Evolutionary conservation across 2,888 invertebrate species (phyloP).

Genomic region (Diarsia brunnea): DNA sequence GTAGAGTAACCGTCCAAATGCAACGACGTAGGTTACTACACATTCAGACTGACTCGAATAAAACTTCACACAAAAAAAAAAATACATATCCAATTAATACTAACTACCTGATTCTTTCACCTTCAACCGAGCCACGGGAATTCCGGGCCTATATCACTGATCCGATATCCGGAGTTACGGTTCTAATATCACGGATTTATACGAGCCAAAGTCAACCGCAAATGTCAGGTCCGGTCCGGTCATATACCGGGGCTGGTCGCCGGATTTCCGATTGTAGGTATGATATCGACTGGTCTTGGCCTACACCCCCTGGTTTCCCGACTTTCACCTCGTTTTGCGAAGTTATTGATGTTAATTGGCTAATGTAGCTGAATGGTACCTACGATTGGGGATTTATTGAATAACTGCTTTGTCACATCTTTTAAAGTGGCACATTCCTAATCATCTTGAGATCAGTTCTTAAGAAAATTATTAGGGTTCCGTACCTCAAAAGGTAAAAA

Average conservation of each 20-base stretch:
- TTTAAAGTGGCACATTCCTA: background rate
- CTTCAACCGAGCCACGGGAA: conserved; percentile 19
- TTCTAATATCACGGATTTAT: conserved; percentile 27
- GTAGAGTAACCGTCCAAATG: background rate
- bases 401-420: background rate
- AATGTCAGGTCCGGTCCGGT: conserved; percentile 34
- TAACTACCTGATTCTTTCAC: conserved; percentile 15
- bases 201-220: conserved; percentile 28
- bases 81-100: conserved; percentile 13
- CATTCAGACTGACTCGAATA: background rate
- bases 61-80: background rate
- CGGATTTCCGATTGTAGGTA: conserved; percentile 40
- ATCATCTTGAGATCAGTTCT: no score
- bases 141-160: conserved; percentile 18
- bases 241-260: background rate
- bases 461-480: no score
- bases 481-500: no score
- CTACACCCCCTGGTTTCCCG: background rate
- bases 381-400: background rate
- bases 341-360: conserved; percentile 17
- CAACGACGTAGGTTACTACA: background rate
- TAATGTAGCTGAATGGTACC: background rate
- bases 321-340: conserved; percentile 2
- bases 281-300: conserved; percentile 41
- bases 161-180: conserved; percentile 40